These are phyloP conservation scores for Chionomys nivalis DNA, from an alignment of 2,113 vertebrate species.

Conservation along the genomic window DNA sequence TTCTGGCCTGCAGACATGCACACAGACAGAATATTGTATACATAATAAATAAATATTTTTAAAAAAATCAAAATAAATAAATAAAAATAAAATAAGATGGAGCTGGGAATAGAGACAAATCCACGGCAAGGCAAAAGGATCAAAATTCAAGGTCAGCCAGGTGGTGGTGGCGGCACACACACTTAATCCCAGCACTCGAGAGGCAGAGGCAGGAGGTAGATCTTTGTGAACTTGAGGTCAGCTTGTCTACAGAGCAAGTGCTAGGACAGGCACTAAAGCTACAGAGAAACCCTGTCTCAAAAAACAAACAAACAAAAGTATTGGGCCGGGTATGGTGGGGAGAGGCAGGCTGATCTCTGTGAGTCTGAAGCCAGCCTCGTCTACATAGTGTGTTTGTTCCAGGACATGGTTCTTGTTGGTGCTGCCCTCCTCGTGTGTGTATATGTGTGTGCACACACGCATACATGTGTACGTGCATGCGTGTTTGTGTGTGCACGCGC, in stretches of 20 bases:
- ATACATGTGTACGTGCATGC: not conserved
- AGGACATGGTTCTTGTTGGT: not conserved
- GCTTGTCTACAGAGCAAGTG: not conserved
- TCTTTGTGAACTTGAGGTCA: not conserved
- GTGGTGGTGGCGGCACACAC: accelerated
- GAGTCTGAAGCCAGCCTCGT: not conserved
- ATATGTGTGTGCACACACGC: not conserved
- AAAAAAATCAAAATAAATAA: too few species aligned
- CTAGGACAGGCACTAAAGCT: too few species aligned
- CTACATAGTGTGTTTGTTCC: not conserved
- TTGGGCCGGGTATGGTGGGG: not conserved
- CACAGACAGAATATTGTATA: too few species aligned
- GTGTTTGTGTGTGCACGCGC: not conserved
- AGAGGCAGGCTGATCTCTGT: not conserved
- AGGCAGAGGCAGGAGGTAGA: not conserved
- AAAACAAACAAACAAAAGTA: not conserved
- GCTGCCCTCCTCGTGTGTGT: not conserved
- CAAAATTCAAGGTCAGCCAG: not conserved
- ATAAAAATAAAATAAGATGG: too few species aligned
- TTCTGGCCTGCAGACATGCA: too few species aligned
- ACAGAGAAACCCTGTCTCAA: not conserved
- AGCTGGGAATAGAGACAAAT: too few species aligned
- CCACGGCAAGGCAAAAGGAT: too few species aligned
- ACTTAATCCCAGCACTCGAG: not conserved
- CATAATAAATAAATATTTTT: too few species aligned